Conservation (phyloP, 2,797 vertebrate genomes). For the Pseudochirops cupreus region DNA sequence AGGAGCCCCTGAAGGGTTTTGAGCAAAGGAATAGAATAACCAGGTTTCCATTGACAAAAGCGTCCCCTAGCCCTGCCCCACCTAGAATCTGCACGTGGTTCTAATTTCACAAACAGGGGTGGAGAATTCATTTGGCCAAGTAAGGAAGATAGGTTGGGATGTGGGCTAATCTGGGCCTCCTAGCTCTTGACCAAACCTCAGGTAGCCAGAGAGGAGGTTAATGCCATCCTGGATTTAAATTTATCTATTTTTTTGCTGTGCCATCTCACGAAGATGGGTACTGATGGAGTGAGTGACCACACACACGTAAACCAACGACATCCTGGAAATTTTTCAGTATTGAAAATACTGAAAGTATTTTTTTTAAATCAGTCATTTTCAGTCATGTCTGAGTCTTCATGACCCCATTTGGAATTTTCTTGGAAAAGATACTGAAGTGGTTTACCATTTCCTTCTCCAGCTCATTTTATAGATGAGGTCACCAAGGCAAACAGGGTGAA, state of each 20-base stretch:
- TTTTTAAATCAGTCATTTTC: background rate
- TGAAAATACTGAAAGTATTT: background rate
- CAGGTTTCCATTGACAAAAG: background rate
- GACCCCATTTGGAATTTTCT: background rate
- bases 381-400: background rate
- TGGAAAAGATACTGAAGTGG: background rate
- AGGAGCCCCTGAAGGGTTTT: background rate
- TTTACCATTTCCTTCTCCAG: background rate
- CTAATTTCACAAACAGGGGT: background rate
- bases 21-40: background rate
- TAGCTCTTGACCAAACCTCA: background rate
- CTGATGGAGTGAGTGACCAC: background rate
- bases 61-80: background rate
- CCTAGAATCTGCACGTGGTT: background rate
- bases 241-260: background rate
- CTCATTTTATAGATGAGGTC: background rate
- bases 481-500: background rate
- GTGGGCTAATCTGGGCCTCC: background rate
- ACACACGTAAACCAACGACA: background rate
- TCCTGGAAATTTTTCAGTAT: background rate
- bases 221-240: background rate
- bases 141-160: background rate
- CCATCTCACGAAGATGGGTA: background rate
- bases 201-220: background rate
- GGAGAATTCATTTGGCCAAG: background rate